These are phyloP conservation scores for Antheraea yamamai DNA, from an alignment of 2,888 invertebrate species.

Conservation along the genomic window DNA sequence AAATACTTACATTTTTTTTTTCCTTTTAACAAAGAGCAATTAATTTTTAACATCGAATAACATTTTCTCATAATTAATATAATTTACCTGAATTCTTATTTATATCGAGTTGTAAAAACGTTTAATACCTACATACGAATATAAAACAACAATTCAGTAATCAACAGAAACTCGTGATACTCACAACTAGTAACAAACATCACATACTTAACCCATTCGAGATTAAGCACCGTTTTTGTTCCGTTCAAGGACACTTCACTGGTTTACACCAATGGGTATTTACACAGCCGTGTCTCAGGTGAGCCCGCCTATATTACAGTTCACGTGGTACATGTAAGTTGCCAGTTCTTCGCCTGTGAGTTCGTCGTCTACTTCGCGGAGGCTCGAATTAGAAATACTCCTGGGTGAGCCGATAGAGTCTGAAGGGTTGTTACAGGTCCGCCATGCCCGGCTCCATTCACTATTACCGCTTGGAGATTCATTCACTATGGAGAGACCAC, in stretches of 20 bases:
- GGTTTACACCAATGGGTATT: conserved; percentile 25
- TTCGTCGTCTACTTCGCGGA: conserved; percentile 87
- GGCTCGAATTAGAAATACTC: conserved; percentile 88
- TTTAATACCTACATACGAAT: background rate
- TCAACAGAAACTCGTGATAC: background rate
- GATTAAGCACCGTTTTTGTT: conserved; percentile 31
- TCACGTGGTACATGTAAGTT: conserved; percentile 86
- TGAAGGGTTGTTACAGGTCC: conserved; percentile 57
- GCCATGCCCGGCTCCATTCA: conserved; percentile 63
- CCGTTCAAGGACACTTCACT: conserved; percentile 21
- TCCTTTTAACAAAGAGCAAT: background rate
- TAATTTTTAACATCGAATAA: background rate
- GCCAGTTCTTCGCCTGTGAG: conserved; percentile 86
- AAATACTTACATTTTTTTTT: background rate
- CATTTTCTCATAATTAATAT: background rate
- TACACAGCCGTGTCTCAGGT: conserved; percentile 72
- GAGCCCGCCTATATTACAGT: conserved; percentile 70
- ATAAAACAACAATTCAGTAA: background rate
- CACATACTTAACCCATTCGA: conserved; percentile 29
- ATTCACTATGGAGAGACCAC: conserved; percentile 63
- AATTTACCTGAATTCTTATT: background rate
- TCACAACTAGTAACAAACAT: conserved; percentile 26
- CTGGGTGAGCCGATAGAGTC: conserved; percentile 76
- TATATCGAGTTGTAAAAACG: background rate
- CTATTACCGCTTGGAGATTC: conserved; percentile 65